A percentile compares a stretch with the other conserved stretches of the same genome.
Evolutionary conservation across 2,797 vertebrate genomes (phyloP).

Genomic region (Vespertilio murinus): DNA sequence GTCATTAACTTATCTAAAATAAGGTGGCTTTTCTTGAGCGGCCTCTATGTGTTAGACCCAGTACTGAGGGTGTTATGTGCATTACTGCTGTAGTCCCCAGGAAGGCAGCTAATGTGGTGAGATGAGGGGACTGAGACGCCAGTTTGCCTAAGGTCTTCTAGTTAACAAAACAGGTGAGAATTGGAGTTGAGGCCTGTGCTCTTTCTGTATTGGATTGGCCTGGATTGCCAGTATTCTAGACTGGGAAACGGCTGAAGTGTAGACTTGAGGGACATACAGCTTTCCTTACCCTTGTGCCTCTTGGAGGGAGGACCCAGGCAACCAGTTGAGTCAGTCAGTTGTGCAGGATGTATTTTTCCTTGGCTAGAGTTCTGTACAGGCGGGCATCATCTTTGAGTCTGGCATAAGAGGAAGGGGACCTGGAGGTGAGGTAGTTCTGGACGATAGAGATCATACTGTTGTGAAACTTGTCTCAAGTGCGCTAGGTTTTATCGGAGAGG

Average conservation of each 20-base stretch:
- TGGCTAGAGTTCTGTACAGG: background rate
- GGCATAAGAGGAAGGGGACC: background rate
- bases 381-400: background rate
- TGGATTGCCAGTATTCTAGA: background rate
- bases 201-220: background rate
- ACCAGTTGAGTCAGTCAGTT: background rate
- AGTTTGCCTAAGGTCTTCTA: background rate
- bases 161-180: background rate
- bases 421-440: background rate
- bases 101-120: background rate
- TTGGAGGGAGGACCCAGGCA: background rate
- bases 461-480: background rate
- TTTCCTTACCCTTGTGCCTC: background rate
- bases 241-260: background rate
- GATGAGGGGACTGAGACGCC: background rate
- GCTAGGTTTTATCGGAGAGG: too few relatives aligned
- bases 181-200: background rate
- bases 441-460: background rate
- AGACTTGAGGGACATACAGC: accelerated
- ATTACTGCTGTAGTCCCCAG: background rate
- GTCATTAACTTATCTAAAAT: background rate
- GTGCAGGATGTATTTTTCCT: background rate
- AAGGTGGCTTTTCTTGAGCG: background rate
- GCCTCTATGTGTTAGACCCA: background rate
- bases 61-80: background rate